phyloP scores from a whole-genome alignment of 2,888 invertebrate genomes.

The Phaedon cochleariae region DNA sequence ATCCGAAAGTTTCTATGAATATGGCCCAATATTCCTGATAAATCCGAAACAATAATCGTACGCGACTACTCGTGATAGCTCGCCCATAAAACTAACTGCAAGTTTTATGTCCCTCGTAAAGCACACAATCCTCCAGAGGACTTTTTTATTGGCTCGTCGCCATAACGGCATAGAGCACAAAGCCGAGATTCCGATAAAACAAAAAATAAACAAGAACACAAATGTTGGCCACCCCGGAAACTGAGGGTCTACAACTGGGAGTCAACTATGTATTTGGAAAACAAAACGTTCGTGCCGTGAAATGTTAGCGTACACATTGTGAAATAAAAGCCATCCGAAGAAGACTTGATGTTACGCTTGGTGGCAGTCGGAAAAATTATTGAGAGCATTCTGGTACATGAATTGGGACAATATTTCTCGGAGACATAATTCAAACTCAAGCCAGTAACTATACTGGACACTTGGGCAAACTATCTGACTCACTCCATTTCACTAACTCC shows the following conservation, averaged over 20 bases:
- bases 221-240: constrained; percentile 32
- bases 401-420: neutral
- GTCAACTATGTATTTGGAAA: constrained; percentile 31
- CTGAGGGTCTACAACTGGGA: constrained; percentile 27
- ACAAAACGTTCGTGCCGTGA: constrained; percentile 32
- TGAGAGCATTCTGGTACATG: neutral
- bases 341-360: constrained; percentile 28
- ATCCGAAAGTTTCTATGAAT: neutral
- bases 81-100: neutral
- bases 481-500: too few species aligned
- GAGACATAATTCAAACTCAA: too few species aligned
- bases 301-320: constrained; percentile 30
- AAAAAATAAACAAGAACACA: constrained; percentile 22
- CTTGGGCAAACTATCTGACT: too few species aligned
- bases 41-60: neutral
- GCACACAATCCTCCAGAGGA: constrained; percentile 24
- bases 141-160: constrained; percentile 32
- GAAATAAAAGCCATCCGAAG: constrained; percentile 32
- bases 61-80: neutral
- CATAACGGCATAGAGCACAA: constrained; percentile 28
- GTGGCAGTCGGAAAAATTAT: constrained; percentile 27
- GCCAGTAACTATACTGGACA: too few species aligned
- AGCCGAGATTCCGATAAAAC: constrained; percentile 31
- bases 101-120: constrained; percentile 14
- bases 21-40: neutral